A percentile compares a stretch with the other conserved stretches of the same genome.
Evolutionary conservation across 1,140 invertebrate genomes (phyloP).

Genomic region (Gonioctena quinquepunctata): DNA sequence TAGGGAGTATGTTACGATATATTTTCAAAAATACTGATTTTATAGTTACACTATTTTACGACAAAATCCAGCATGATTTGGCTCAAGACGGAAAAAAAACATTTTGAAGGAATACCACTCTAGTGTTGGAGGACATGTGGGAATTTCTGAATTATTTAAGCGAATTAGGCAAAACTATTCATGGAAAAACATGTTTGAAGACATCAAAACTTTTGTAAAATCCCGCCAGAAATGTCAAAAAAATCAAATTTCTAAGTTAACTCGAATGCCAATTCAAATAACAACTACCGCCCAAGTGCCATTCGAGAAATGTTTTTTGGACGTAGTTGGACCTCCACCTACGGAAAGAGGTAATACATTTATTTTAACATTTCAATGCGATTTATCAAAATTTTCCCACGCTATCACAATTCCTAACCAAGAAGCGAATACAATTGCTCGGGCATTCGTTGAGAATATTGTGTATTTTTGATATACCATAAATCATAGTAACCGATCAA

Average conservation of each 20-base stretch:
- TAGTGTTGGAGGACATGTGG: slow-evolving; percentile 30
- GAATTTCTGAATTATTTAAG: slow-evolving; percentile 35
- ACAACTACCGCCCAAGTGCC: too few relatives aligned
- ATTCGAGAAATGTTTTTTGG: too few relatives aligned
- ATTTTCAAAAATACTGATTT: too few relatives aligned
- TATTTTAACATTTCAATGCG: slow-evolving; percentile 52
- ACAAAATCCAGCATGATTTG: too few relatives aligned
- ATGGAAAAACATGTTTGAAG: too few relatives aligned
- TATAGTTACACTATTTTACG: too few relatives aligned
- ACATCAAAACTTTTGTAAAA: too few relatives aligned
- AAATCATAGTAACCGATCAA: slow-evolving; percentile 44
- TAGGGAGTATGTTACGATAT: too few relatives aligned
- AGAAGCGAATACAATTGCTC: slow-evolving; percentile 46
- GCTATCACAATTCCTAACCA: slow-evolving; percentile 49
- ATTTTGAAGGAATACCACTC: not conserved
- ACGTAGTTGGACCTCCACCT: slow-evolving; percentile 19
- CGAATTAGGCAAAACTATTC: too few relatives aligned
- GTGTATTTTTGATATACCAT: slow-evolving; percentile 37
- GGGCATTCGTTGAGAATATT: slow-evolving; percentile 40
- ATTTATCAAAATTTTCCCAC: slow-evolving; percentile 53
- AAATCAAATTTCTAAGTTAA: slow-evolving; percentile 43
- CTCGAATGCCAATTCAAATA: slow-evolving; percentile 38
- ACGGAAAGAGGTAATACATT: slow-evolving; percentile 20
- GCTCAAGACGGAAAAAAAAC: not conserved
- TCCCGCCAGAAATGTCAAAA: slow-evolving; percentile 48